Base-by-base conservation (phyloP, 2,888 invertebrate genomes). In the Campoplex capitator region DNA sequence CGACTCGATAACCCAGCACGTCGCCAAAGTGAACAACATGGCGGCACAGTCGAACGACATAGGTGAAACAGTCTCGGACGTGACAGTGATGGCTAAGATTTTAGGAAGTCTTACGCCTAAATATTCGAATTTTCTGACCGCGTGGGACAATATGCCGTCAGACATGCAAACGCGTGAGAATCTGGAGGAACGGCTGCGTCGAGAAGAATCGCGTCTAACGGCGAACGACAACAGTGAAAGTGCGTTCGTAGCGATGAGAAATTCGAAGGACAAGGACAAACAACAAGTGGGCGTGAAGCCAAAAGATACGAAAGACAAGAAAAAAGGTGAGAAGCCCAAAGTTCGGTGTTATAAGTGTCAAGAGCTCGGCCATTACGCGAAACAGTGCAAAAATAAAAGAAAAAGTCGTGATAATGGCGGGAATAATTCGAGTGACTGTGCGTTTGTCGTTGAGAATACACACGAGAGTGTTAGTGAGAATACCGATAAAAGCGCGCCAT, bases 101-200 rank as follows among this genome's bases (percentile, higher is more conserved):
- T 77, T 91, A 8, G 91, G 88, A 1, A 90, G 90, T 65, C 85
- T 91, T 16, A 88, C 91, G 2, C 8, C 84, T 0, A 91, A 89
- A 54, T 91, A 84, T 84, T 86, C 89, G 51, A 67, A 88, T 0
- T 71, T 91, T 3, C 85, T 82, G 13, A 91, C 90, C 23, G 91
- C 89, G 4, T 90, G 90, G 88, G 90, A 90, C 75, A 90, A 76
- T 65, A 73, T 88, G 23, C 38, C 73, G 16, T 85, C n/a, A 28
- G 78, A 11, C 0, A 83, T 71, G 13, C 90, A 91, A 76, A 88
- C 90, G 9, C 35, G 89, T 1, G 81, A 88, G 48, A 81, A 75
- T 32, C 67, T 89, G 23, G 81, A 82, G n/a, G 85, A 87, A 51
- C 74, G 90, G 23, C 86, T 89, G 0, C 85, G 89, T 11, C 86